Evolutionary conservation across 1,140 invertebrate genomes (phyloP), one percentile per base, ranked within the genome.

Genomic region (Drosophila lacertosa): DNA sequence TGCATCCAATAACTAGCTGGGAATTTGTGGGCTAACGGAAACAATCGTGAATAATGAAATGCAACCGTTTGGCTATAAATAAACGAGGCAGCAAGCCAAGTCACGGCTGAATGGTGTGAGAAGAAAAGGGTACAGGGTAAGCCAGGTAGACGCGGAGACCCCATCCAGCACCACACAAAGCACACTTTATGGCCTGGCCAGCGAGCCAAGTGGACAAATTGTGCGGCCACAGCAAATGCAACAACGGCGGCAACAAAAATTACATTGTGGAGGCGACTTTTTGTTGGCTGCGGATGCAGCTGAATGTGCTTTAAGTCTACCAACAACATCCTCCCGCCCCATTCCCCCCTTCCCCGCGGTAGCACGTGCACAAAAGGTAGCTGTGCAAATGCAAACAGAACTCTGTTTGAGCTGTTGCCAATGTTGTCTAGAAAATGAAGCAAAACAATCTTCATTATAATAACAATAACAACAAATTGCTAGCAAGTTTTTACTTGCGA

Each of bases 31-130:
- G 64, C 77, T 84, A 84, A 81, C 81, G 81, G 81, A 84, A 84
- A 77, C 54, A 73, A 74, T 62, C 67, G 74, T 58, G 64, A 88
- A 77, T 84, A 84, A 81, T 80, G 80, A 81, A 83, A 69, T 77
- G 68, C 77, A 79, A 35, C 64, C 20, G 35, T 37, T 75, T 40
- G 44, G 60, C 71, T 74, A 78, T 75, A 82, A 83, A 79, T 67
- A 84, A 60, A 35, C 22, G 26, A 35, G 39, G 48, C 29, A 44
- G 39, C 18, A 37, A 53, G 35, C 40, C 32, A 68, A 71, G 74
- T 77, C 74, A 77, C 66, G 80, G 45, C 45, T 79, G 54, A 84
- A 71, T 83, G 63, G 65, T 33, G 24, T 44, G 59, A 42, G 44
- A 45, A 45, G 39, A 76, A 82, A 81, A 63, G 65, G 62, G 62